Conservation (phyloP, 2,797 vertebrate species). For the Xerus rutilus region DNA sequence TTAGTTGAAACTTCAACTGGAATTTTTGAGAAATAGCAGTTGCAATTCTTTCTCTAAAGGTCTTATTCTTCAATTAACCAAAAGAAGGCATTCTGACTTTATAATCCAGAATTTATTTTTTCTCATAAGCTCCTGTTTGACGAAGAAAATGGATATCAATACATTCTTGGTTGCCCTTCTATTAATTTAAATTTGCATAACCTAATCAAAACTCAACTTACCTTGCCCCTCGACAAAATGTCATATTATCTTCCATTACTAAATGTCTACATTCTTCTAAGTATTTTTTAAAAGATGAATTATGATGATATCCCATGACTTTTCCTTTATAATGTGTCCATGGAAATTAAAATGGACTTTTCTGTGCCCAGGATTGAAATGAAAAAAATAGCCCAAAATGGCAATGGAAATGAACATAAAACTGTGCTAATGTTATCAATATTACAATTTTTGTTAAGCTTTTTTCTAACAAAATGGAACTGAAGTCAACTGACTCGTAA, state of each 20-base stretch:
- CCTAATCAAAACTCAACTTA: slow-evolving; percentile 71
- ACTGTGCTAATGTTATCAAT: slow-evolving; percentile 60
- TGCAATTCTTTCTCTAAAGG: slow-evolving; percentile 64
- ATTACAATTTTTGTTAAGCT: slow-evolving; percentile 65
- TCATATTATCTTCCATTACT: slow-evolving; percentile 66
- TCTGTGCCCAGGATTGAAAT: slow-evolving; percentile 58
- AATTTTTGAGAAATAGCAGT: slow-evolving; percentile 34
- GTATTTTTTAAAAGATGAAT: slow-evolving; percentile 75
- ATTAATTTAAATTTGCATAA: slow-evolving; percentile 72
- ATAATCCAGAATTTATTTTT: slow-evolving; percentile 69
- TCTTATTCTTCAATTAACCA: slow-evolving; percentile 67
- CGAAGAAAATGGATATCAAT: slow-evolving; percentile 69
- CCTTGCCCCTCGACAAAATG: slow-evolving; percentile 67
- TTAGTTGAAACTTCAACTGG: slow-evolving; percentile 58
- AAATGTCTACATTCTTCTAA: slow-evolving; percentile 70
- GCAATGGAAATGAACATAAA: slow-evolving; percentile 57
- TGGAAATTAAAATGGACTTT: slow-evolving; percentile 79
- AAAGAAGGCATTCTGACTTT: slow-evolving; percentile 71
- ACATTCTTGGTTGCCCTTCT: slow-evolving; percentile 72
- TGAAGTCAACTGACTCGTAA: slow-evolving; percentile 50
- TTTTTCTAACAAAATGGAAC: slow-evolving; percentile 65
- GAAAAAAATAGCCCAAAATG: slow-evolving; percentile 53
- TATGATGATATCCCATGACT: slow-evolving; percentile 57
- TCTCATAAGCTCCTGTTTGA: slow-evolving; percentile 61
- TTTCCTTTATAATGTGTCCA: slow-evolving; percentile 69